Percentiles rank a stretch among this genome's conserved stretches.
These are phyloP conservation scores for Menura novaehollandiae DNA, from an alignment of 2,113 vertebrate genomes.

Conservation along the genomic window DNA sequence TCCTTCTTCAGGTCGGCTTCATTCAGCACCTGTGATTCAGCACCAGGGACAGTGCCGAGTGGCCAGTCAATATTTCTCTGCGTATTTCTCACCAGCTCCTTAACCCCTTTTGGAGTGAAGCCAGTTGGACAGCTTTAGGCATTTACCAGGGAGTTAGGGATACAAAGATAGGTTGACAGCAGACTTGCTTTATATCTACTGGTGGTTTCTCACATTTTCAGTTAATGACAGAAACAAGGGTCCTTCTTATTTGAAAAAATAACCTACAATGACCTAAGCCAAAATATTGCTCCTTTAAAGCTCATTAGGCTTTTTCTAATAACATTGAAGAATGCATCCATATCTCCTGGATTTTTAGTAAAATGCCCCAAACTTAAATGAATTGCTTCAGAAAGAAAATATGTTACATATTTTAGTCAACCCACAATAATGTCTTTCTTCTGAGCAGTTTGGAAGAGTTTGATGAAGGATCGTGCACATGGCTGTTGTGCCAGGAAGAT, in stretches of 20 bases:
- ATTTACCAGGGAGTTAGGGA: background rate
- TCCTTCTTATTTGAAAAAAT: background rate
- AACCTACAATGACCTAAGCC: background rate
- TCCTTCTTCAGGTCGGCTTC: background rate
- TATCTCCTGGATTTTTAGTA: background rate
- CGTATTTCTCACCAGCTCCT: background rate
- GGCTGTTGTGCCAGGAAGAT: background rate
- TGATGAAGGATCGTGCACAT: background rate
- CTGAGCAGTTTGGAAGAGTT: background rate
- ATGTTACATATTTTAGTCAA: background rate
- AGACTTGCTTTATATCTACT: background rate
- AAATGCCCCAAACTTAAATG: background rate
- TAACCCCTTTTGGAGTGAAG: background rate
- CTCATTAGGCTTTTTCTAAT: background rate
- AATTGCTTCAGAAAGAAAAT: background rate
- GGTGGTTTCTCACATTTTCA: background rate
- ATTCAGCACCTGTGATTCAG: background rate
- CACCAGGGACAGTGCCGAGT: accelerated
- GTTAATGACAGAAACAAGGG: background rate
- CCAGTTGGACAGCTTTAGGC: background rate
- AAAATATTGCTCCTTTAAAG: background rate
- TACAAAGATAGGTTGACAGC: background rate
- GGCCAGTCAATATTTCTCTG: background rate
- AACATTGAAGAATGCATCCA: background rate
- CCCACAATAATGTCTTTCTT: background rate